phyloP scores from a whole-genome alignment of 2,888 invertebrate species.

The Agrotis ipsilon region DNA sequence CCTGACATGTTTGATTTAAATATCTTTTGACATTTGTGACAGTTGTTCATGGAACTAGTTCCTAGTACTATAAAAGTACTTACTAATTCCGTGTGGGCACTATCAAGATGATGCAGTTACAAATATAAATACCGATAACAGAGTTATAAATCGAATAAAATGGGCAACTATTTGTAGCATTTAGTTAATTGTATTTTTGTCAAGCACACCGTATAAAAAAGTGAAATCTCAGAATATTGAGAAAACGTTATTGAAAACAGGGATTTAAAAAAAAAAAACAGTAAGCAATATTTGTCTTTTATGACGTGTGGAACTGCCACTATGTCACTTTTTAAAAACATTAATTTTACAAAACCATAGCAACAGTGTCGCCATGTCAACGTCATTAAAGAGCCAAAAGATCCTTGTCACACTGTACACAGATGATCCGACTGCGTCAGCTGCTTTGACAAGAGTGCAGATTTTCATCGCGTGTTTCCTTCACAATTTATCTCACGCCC shows the following conservation, averaged over 20 bases:
- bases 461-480: slow-evolving; percentile 30
- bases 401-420: not conserved
- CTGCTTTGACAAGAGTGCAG: slow-evolving; percentile 20
- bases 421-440: slow-evolving; percentile 9
- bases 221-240: too few relatives aligned
- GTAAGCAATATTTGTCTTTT: too few relatives aligned
- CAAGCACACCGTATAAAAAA: too few relatives aligned
- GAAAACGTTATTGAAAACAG: too few relatives aligned
- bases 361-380: not conserved
- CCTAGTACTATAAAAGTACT: not conserved
- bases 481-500: slow-evolving; percentile 48
- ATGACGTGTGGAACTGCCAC: not conserved
- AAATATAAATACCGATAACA: not conserved
- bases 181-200: too few relatives aligned
- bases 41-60: slow-evolving; percentile 16
- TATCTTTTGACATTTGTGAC: slow-evolving; percentile 9
- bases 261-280: too few relatives aligned
- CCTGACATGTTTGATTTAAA: slow-evolving; percentile 41
- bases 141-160: too few relatives aligned
- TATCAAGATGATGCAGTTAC: slow-evolving; percentile 2
- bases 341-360: not conserved
- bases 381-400: not conserved
- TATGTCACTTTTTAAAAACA: not conserved
- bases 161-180: too few relatives aligned
- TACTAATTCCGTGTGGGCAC: not conserved